Conservation (phyloP, 2,888 invertebrate species). For the Isotomurus palustris region DNA sequence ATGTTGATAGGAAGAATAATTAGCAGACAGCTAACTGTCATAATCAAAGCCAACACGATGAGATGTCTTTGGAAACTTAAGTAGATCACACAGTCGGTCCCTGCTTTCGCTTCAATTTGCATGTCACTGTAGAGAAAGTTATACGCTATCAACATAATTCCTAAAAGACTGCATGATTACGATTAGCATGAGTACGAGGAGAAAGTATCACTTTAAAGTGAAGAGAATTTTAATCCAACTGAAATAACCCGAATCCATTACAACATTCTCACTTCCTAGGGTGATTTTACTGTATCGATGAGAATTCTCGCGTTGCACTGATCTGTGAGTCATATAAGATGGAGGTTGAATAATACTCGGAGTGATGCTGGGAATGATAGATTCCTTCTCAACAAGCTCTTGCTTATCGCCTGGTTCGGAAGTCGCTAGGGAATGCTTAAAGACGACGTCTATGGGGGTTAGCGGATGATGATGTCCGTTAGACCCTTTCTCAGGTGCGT, state of each 20-base stretch:
- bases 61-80: slow-evolving; percentile 88
- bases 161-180: neutral
- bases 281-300: slow-evolving; percentile 9
- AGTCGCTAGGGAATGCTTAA: too few species aligned
- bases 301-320: too few species aligned
- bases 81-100: slow-evolving; percentile 89
- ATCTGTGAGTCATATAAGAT: too few species aligned
- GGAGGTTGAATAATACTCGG: too few species aligned
- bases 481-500: too few species aligned
- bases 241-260: slow-evolving; percentile 72
- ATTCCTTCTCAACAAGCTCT: too few species aligned
- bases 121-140: slow-evolving; percentile 54
- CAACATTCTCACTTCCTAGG: slow-evolving; percentile 55
- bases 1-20: slow-evolving; percentile 86
- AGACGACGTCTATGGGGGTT: too few species aligned
- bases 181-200: neutral
- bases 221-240: slow-evolving; percentile 84
- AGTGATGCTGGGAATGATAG: too few species aligned
- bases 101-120: slow-evolving; percentile 50
- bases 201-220: slow-evolving; percentile 64
- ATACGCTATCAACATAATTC: neutral
- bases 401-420: too few species aligned
- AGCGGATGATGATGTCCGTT: too few species aligned
- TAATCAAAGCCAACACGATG: slow-evolving; percentile 71
- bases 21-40: slow-evolving; percentile 71